These are phyloP conservation scores for Peromyscus nudipes DNA, from an alignment of 2,797 vertebrate genomes.

Conservation along the genomic window DNA sequence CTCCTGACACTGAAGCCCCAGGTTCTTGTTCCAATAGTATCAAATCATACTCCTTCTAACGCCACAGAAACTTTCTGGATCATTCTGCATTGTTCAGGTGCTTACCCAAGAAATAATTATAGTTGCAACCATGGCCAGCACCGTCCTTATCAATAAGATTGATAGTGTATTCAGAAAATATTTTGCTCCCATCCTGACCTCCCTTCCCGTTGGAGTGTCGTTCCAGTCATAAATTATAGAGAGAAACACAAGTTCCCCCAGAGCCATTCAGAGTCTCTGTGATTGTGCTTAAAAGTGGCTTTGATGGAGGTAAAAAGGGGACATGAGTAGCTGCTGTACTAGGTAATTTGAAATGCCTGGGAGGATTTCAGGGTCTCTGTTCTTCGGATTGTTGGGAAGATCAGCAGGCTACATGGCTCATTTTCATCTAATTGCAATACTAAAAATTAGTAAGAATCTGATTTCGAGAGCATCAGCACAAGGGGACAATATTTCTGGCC, in stretches of 20 bases:
- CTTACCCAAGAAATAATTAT: not conserved
- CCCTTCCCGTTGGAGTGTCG: not conserved
- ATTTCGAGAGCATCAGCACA: not conserved
- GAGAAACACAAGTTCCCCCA: not conserved
- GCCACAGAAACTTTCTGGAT: not conserved
- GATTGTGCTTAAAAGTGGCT: not conserved
- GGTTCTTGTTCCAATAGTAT: not conserved
- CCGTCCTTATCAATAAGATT: not conserved
- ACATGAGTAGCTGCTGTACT: not conserved
- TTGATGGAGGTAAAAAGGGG: not conserved
- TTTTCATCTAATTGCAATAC: not conserved
- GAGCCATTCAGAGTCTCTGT: not conserved
- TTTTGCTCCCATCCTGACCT: not conserved
- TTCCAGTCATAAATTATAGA: not conserved
- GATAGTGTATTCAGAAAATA: not conserved
- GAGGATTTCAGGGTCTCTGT: not conserved
- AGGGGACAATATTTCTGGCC: not conserved
- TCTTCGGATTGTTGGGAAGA: not conserved
- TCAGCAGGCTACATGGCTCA: not conserved
- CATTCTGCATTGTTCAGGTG: not conserved
- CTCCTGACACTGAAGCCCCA: not conserved
- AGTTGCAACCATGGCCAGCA: not conserved
- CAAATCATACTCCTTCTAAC: not conserved
- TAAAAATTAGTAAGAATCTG: not conserved
- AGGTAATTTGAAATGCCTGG: not conserved